phyloP scores from a whole-genome alignment of 1,140 invertebrate species.

The Papilio glaucus region DNA sequence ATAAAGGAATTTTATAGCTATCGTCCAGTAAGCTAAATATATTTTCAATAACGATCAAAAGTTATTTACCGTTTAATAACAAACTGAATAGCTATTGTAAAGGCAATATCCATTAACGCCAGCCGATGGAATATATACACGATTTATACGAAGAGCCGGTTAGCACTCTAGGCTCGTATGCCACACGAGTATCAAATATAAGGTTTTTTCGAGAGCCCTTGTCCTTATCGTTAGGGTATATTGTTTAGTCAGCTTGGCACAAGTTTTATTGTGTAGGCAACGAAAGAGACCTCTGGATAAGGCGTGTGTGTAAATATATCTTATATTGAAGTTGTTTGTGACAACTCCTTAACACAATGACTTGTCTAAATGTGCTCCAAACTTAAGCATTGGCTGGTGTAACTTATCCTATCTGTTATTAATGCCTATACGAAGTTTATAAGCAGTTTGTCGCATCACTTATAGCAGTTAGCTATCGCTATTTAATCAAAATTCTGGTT shows the following conservation, averaged over 20 bases:
- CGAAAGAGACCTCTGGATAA: not conserved
- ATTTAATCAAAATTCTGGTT: too few species aligned
- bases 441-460: too few species aligned
- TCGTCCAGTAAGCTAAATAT: not conserved
- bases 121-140: constrained; percentile 16
- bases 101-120: constrained; percentile 30
- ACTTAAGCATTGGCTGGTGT: not conserved
- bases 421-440: not conserved
- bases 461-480: too few species aligned
- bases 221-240: constrained; percentile 39
- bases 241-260: constrained; percentile 42
- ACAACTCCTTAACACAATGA: not conserved
- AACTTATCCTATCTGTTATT: not conserved
- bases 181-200: constrained; percentile 41
- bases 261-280: not conserved
- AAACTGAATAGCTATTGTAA: constrained; percentile 16
- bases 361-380: not conserved
- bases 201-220: constrained; percentile 43
- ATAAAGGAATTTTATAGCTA: not conserved
- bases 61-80: constrained; percentile 25
- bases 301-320: not conserved
- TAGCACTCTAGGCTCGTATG: constrained; percentile 21
- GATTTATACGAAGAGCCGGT: constrained; percentile 36
- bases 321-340: not conserved
- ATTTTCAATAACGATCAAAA: not conserved